Evolutionary conservation across 2,888 invertebrate species (phyloP), one percentile per base, ranked within the genome.

Genomic region (Dorcus hopei): DNA sequence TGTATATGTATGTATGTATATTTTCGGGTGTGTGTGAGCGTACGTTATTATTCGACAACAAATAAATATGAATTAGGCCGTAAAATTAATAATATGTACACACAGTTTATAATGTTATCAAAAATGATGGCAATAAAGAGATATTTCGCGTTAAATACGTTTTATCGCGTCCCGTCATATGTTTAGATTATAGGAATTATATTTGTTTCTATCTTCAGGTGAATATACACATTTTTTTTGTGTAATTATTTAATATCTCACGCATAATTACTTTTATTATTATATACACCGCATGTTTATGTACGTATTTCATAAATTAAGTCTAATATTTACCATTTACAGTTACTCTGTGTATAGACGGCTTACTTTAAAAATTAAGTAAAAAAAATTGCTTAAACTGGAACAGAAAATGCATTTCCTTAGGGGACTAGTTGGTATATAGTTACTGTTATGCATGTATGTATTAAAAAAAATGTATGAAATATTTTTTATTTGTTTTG

Each of bases 161-260:
- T 45, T 52, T 54, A 54, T 59, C 54, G 48, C 40, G 39, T 49
- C 26, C 42, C 54, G 59, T 59, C 59, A 59, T 59, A 59, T 59
- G 59, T 59, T 59, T 55, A 59, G 59, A 59, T 59, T 59, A 59
- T 50, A 51, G 50, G 51, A 56, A 56, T 50, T 56, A 56, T 56
- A 51, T 56, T 50, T 51, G 51, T 49, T 51, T 49, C 56, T 56
- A 56, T 56, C 56, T 56, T 56, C 45, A 56, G 49, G 50, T 45
- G 41, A 42, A 45, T 19, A 19, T 19, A 45, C 19, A 45, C 23
- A 19, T 23, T 19, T 45, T 45, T 45, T 16, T 45, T 49, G 39
- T 56, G 43, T 56, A 56, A 50, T 56, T 56, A 56, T 56, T 56
- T 56, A 56, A 49, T 55, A 55, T 55, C 19, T 23, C 50, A 23